Evolutionary conservation across 1,140 invertebrate species (phyloP).

Genomic region (Calycopis cecrops): DNA sequence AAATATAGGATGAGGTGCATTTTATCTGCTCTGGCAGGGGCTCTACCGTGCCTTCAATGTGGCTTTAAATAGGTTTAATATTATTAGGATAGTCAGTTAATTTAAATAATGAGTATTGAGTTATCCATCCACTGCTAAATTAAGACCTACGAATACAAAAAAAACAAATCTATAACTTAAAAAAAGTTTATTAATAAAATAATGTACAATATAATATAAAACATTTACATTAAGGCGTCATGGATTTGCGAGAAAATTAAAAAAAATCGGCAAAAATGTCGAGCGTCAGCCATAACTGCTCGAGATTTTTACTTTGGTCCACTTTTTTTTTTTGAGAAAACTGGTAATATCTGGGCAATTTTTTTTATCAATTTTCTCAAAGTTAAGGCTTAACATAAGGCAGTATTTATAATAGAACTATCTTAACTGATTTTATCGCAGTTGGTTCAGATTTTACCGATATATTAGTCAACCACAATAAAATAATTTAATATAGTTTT

Average conservation of each 20-base stretch:
- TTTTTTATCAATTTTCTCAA: constrained; percentile 37
- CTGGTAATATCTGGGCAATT: constrained; percentile 53
- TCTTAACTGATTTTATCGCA: no score
- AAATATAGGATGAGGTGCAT: no score
- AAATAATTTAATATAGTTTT: no score
- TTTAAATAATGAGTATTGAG: no score
- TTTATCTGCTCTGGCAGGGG: no score
- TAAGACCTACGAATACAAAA: neutral
- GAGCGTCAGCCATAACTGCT: constrained; percentile 61
- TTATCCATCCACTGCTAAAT: no score
- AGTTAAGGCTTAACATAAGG: constrained; percentile 15
- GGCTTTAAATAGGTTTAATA: no score
- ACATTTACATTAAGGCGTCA: constrained; percentile 54
- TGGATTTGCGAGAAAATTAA: constrained; percentile 32
- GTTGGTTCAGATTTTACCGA: no score
- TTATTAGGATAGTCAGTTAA: no score
- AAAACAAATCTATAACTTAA: constrained; percentile 44
- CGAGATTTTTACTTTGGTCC: constrained; percentile 65
- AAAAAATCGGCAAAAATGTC: constrained; percentile 59
- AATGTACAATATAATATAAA: constrained; percentile 43
- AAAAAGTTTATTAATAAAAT: constrained; percentile 66
- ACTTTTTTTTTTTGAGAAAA: constrained; percentile 34
- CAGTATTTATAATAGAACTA: neutral
- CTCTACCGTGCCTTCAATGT: no score
- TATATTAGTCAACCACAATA: no score